Conservation (phyloP, 2,113 vertebrate species). For the Oreotrochilus melanogaster region DNA sequence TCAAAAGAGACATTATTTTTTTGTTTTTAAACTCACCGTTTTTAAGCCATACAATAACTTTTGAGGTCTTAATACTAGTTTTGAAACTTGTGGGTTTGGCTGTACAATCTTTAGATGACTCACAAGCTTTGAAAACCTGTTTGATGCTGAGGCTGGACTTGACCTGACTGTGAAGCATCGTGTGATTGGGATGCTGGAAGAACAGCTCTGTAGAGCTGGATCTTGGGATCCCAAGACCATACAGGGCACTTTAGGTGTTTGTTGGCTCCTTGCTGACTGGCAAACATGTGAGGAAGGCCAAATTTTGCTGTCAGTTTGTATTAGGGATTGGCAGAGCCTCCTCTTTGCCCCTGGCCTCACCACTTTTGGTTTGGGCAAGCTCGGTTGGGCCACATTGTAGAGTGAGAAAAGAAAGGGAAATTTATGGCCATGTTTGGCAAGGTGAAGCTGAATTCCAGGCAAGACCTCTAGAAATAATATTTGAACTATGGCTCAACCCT, state of each 20-base stretch:
- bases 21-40: background rate
- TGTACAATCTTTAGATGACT: background rate
- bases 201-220: background rate
- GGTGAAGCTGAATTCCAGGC: background rate
- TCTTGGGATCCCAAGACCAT: background rate
- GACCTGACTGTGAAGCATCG: rapidly evolving
- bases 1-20: background rate
- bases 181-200: background rate
- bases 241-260: no score
- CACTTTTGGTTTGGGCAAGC: background rate
- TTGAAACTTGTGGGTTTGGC: background rate
- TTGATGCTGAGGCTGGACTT: background rate
- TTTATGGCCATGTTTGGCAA: background rate
- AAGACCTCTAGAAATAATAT: background rate
- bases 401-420: background rate
- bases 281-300: no score
- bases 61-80: background rate
- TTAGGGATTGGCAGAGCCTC: background rate
- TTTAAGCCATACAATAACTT: background rate
- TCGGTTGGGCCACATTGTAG: background rate
- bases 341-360: background rate
- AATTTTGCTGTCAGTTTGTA: no score
- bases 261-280: background rate
- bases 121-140: background rate
- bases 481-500: background rate